These are phyloP conservation scores for Forbesichthys papilliferus DNA, from an alignment of 2,113 vertebrate species.

Conservation along the genomic window DNA sequence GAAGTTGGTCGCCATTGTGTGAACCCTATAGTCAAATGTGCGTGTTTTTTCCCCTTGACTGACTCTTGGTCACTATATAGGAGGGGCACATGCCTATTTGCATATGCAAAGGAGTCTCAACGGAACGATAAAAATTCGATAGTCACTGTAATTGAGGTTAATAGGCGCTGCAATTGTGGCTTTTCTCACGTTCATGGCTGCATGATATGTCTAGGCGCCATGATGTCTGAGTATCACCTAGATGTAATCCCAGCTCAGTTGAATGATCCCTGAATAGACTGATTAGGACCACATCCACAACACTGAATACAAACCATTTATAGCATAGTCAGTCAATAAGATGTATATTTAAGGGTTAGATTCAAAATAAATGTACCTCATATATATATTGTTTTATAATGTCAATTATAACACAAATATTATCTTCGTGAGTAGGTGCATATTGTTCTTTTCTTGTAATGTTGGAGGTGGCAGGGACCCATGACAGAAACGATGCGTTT, in stretches of 20 bases:
- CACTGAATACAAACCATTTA: slow-evolving; percentile 7
- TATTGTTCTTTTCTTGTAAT: too few species aligned
- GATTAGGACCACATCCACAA: slow-evolving; percentile 16
- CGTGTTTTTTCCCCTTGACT: background rate
- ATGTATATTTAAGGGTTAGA: too few species aligned
- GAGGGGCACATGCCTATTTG: slow-evolving; percentile 63
- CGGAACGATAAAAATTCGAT: slow-evolving; percentile 72
- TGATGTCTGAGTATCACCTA: slow-evolving; percentile 71
- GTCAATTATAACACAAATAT: too few species aligned
- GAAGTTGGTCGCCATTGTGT: slow-evolving; percentile 63
- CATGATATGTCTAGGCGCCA: slow-evolving; percentile 65
- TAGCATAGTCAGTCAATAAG: background rate
- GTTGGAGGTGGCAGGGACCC: too few species aligned
- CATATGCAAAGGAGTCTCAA: slow-evolving; percentile 71
- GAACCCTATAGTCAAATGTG: background rate
- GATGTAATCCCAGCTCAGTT: slow-evolving; percentile 33
- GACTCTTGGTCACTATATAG: slow-evolving; percentile 47
- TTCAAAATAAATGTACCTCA: too few species aligned
- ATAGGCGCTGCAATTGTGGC: slow-evolving; percentile 63
- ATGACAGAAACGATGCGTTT: too few species aligned
- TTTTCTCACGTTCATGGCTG: slow-evolving; percentile 65
- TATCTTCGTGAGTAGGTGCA: too few species aligned
- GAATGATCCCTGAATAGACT: slow-evolving; percentile 25
- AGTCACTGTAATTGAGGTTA: slow-evolving; percentile 73
- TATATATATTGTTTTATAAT: too few species aligned